These are phyloP conservation scores for Minunthozetes semirufus DNA, from an alignment of 2,888 invertebrate species.

Conservation along the genomic window DNA sequence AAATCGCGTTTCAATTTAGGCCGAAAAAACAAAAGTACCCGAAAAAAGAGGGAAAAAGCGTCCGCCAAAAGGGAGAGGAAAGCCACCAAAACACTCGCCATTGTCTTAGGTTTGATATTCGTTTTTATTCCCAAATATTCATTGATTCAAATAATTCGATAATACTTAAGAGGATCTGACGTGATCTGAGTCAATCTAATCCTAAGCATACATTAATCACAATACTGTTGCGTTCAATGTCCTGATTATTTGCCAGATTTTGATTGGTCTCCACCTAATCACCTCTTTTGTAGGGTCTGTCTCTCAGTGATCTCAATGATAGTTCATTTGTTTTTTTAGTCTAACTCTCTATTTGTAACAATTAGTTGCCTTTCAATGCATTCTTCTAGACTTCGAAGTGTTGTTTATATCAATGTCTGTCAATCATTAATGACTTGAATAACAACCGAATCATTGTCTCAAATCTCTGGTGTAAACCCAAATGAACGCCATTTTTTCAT, in stretches of 20 bases:
- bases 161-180: too few relatives aligned
- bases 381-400: background rate
- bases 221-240: too few relatives aligned
- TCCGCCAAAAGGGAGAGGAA: slow-evolving; percentile 91
- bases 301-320: background rate
- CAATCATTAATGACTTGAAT: slow-evolving; percentile 14
- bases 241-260: background rate
- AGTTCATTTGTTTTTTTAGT: background rate
- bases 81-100: slow-evolving; percentile 96
- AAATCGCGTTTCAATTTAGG: slow-evolving; percentile 44
- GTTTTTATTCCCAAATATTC: background rate
- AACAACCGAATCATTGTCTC: background rate
- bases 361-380: background rate
- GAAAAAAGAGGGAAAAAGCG: slow-evolving; percentile 88
- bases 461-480: background rate
- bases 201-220: too few relatives aligned
- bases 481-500: background rate
- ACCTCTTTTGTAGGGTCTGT: background rate
- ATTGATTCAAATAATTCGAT: too few relatives aligned
- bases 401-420: slow-evolving; percentile 27
- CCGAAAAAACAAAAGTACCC: slow-evolving; percentile 78
- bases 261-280: background rate
- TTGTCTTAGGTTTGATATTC: slow-evolving; percentile 78
- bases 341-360: background rate
- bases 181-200: too few relatives aligned